Percentiles rank a stretch among this genome's conserved stretches.
These are phyloP conservation scores for Limnephilus rhombicus DNA, from an alignment of 2,888 invertebrate species.

Conservation along the genomic window DNA sequence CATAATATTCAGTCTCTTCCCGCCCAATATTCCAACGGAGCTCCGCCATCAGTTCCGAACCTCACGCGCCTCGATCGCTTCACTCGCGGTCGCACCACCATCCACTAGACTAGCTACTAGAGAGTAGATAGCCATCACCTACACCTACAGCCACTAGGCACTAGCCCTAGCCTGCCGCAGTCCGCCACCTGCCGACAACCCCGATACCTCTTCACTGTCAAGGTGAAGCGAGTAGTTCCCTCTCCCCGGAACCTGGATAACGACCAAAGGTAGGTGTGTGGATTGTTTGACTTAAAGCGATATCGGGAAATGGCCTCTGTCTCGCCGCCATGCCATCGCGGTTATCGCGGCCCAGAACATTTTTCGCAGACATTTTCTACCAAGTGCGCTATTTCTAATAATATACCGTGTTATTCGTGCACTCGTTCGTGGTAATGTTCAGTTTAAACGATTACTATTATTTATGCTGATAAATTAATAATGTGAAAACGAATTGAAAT, in stretches of 20 bases:
- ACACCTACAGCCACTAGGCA: background rate
- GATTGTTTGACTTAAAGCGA: conserved; percentile 49
- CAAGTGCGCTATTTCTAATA: conserved; percentile 12
- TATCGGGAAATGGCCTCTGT: conserved; percentile 3
- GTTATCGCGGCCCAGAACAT: background rate
- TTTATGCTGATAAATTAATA: background rate
- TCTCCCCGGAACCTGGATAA: conserved; percentile 37
- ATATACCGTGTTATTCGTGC: background rate
- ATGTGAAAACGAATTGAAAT: background rate
- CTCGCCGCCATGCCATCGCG: conserved; percentile 9
- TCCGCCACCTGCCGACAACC: background rate
- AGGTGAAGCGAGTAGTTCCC: conserved; percentile 20
- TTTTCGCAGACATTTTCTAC: conserved; percentile 18
- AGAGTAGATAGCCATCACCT: no score
- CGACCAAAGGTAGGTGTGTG: conserved; percentile 56
- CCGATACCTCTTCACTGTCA: conserved; percentile 28
- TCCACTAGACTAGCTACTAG: background rate
- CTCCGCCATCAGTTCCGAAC: conserved; percentile 51
- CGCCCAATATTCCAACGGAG: conserved; percentile 46
- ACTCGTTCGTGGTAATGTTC: background rate
- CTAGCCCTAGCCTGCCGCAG: background rate
- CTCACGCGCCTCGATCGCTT: background rate
- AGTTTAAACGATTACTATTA: background rate
- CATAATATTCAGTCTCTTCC: conserved; percentile 58
- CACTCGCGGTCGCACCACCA: background rate